Evolutionary conservation across 2,797 vertebrate genomes (phyloP).

Genomic region (Chaenodraco wilsoni): DNA sequence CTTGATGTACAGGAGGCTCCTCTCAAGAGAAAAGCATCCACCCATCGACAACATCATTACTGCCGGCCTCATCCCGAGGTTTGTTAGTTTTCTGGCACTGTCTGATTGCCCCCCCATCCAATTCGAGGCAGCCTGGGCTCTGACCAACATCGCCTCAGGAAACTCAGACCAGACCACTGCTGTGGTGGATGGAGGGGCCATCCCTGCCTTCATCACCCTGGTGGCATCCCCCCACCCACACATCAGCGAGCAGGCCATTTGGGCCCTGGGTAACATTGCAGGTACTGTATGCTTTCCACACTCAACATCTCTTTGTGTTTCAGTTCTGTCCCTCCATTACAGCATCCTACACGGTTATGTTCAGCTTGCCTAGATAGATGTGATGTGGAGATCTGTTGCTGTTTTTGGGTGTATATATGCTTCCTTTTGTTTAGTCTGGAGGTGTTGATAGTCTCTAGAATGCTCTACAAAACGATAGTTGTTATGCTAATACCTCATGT

Average conservation of each 20-base stretch:
- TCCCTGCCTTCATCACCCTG: constrained; percentile 91
- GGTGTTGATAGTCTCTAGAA: background rate
- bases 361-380: background rate
- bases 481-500: background rate
- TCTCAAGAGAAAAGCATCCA: constrained; percentile 91
- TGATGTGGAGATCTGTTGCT: background rate
- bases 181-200: constrained; percentile 91
- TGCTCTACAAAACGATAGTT: background rate
- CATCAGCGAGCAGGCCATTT: constrained; percentile 95
- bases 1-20: constrained; percentile 86
- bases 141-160: constrained; percentile 96
- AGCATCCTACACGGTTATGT: background rate
- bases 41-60: constrained; percentile 91
- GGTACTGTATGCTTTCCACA: constrained; percentile 73
- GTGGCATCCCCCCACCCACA: constrained; percentile 89
- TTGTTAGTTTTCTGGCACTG: constrained; percentile 88
- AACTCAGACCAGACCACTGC: constrained; percentile 92
- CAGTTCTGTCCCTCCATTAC: background rate
- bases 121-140: constrained; percentile 95
- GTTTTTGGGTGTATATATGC: background rate
- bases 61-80: constrained; percentile 89
- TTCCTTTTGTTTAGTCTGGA: background rate
- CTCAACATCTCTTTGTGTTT: background rate
- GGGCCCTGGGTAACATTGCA: constrained; percentile 96
- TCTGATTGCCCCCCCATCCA: constrained; percentile 90